Conservation (phyloP, 2,888 invertebrate species). For the Drosophila flavopinicola region DNA sequence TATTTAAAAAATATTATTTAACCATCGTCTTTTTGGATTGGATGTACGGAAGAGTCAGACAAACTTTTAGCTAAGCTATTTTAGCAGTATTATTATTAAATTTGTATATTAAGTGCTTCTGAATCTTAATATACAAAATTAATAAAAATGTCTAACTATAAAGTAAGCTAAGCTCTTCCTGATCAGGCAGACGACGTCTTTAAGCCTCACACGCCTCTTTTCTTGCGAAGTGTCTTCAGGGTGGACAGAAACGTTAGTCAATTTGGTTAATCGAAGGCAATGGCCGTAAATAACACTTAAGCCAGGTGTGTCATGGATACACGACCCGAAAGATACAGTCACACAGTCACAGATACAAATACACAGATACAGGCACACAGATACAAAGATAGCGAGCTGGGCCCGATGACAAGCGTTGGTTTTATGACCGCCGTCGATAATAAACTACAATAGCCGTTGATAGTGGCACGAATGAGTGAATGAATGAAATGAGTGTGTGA, state of each 20-base stretch:
- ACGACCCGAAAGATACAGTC: conserved; percentile 17
- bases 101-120: no score
- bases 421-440: conserved; percentile 67
- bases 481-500: conserved; percentile 28
- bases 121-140: no score
- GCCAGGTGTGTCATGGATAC: conserved; percentile 64
- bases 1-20: no score
- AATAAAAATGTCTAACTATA: no score
- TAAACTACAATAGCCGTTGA: conserved; percentile 70
- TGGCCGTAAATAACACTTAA: conserved; percentile 52
- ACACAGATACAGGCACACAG: no score
- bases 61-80: no score
- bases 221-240: background rate
- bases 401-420: conserved; percentile 51
- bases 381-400: conserved; percentile 13
- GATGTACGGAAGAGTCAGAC: no score
- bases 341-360: conserved; percentile 12
- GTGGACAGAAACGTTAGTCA: conserved; percentile 45
- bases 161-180: no score
- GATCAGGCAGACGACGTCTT: no score
- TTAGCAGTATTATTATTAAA: no score
- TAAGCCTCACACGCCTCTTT: background rate
- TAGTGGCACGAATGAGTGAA: conserved; percentile 60
- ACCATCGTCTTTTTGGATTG: no score
- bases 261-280: conserved; percentile 73